Percentiles rank a stretch among this genome's conserved stretches.
Conservation (phyloP, 2,113 vertebrate species). For the Falco punctatus region DNA sequence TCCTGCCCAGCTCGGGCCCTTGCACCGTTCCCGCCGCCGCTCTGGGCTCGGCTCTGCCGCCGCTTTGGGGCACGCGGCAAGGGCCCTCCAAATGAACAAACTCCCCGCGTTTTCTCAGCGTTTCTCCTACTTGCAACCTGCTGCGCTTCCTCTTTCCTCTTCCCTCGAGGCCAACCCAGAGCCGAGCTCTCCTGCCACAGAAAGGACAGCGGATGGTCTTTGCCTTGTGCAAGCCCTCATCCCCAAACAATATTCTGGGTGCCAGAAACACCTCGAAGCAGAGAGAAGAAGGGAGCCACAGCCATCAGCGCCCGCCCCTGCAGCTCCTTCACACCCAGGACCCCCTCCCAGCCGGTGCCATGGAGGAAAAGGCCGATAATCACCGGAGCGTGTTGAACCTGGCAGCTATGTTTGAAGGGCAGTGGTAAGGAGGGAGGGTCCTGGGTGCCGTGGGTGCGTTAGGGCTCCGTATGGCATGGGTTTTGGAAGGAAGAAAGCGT, state of each 20-base stretch:
- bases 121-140: background rate
- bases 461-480: background rate
- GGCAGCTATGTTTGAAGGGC: slow-evolving; percentile 61
- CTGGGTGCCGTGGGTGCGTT: background rate
- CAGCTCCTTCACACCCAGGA: background rate
- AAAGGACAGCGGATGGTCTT: background rate
- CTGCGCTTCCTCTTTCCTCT: slow-evolving; percentile 43
- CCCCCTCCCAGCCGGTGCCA: background rate
- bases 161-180: background rate
- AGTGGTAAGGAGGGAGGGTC: slow-evolving; percentile 46
- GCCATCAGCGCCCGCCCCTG: background rate
- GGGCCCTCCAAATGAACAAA: background rate
- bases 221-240: background rate
- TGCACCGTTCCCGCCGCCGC: rapidly evolving
- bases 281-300: background rate
- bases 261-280: background rate
- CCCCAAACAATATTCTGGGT: background rate
- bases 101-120: background rate
- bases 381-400: slow-evolving; percentile 8
- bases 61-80: rapidly evolving
- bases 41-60: rapidly evolving
- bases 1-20: background rate
- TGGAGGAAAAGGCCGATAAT: background rate
- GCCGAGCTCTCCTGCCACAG: background rate
- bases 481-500: background rate